Base-by-base conservation (phyloP, 1,140 invertebrate genomes). In the Drosophila serrata region DNA sequence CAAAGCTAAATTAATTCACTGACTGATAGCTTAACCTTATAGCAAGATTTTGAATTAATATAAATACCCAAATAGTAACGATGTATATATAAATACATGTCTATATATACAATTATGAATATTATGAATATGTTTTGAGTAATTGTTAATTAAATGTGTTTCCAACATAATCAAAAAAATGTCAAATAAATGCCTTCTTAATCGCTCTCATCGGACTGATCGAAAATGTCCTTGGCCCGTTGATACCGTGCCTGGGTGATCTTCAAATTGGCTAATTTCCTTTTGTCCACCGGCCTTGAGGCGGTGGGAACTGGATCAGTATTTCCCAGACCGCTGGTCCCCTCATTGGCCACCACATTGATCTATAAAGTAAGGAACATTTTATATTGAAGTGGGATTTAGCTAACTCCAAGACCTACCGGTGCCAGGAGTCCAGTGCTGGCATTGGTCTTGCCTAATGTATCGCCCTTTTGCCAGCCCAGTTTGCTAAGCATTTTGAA, bases 391-490 rank as follows among this genome's bases (percentile, higher is more conserved):
- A 0, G 15, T 40, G 6, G 49, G 46, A 58, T 79, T 42, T 17
- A 15, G 22, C n/a, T 31, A 5, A 5, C 3, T 8, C 1, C 3
- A 45, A 39, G 24, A 95, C 96, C 96, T 93, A 98, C 97, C 19
- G 97, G 97, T 92, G 98, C 96, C 19, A 93, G 93, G 17, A 96
- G 94, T 13, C 97, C 97, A 11, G 59, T 29, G 77, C 94, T 94
- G 79, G 94, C 93, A 75, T 95, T 95, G 9, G 61, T 76, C 93
- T 97, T 97, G 13, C 98, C 98, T 48, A 99, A 93, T 1, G 96
- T 94, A 76, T 97, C 94, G 57, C 98, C 98, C 93, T 97, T 95
- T n/a, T 95, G 95, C 98, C 97, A 99, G 15, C 98, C 98, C 96
- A 99, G 97, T 93, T 98, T 98, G 56, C 96, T 93, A 39, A 99